A percentile compares a stretch with the other conserved stretches of the same genome.
Evolutionary conservation across 2,888 invertebrate genomes (phyloP).

Genomic region (Sericinus montela): DNA sequence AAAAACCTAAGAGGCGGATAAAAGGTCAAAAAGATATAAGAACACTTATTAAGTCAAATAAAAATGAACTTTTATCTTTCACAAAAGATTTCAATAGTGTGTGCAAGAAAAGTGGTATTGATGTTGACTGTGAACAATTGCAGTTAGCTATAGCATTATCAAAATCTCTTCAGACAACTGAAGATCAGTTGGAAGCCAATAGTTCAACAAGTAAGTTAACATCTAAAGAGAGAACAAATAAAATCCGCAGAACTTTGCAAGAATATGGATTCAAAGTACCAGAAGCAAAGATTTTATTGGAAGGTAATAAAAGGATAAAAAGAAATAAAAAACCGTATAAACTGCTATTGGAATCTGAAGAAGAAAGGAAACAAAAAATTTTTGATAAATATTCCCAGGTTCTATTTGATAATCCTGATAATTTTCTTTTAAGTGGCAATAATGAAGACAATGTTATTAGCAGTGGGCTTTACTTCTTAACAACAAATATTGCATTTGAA

Average conservation of each 20-base stretch:
- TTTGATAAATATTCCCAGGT: slow-evolving; percentile 54
- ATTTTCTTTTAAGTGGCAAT: slow-evolving; percentile 17
- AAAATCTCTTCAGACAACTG: slow-evolving; percentile 54
- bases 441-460: slow-evolving; percentile 5
- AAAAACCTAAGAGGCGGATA: slow-evolving; percentile 29
- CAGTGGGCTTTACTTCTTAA: slow-evolving; percentile 37
- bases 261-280: slow-evolving; percentile 81
- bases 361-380: slow-evolving; percentile 52
- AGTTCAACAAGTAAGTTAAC: slow-evolving; percentile 25
- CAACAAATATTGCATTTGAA: slow-evolving; percentile 47
- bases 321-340: slow-evolving; percentile 46
- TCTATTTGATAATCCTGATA: slow-evolving; percentile 42
- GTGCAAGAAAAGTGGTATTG: slow-evolving; percentile 61
- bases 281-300: slow-evolving; percentile 37
- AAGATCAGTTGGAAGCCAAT: slow-evolving; percentile 17
- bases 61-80: slow-evolving; percentile 57
- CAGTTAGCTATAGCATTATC: slow-evolving; percentile 84
- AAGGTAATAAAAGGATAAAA: slow-evolving; percentile 32
- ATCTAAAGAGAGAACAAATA: slow-evolving; percentile 46
- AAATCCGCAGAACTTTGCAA: slow-evolving; percentile 75
- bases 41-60: slow-evolving; percentile 48
- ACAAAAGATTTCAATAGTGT: slow-evolving; percentile 61
- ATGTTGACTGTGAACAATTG: slow-evolving; percentile 82
- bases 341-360: slow-evolving; percentile 41
- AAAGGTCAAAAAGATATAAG: slow-evolving; percentile 67